Conservation (phyloP, 53 echinoderm and acorn worm genomes). For the Stichopus horrens region DNA sequence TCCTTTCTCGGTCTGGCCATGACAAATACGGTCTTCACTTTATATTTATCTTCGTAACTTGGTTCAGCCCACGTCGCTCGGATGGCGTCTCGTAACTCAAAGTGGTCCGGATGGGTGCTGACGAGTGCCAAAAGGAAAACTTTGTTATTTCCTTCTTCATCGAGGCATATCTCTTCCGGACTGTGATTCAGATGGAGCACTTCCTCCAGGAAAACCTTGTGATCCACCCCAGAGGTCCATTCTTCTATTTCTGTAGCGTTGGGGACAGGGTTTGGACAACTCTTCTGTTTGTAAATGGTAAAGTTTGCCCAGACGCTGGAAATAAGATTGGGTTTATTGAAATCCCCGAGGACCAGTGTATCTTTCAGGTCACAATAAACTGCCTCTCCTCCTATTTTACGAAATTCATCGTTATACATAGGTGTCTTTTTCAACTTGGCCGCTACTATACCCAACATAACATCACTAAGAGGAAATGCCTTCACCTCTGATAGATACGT, state of each 20-base stretch:
- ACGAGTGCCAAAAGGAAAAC: slow-evolving; percentile 73
- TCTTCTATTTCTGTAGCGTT: slow-evolving; percentile 66
- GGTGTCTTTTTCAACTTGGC: slow-evolving; percentile 55
- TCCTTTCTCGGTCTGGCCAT: slow-evolving; percentile 62
- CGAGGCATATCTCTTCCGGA: slow-evolving; percentile 58
- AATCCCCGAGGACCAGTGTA: slow-evolving; percentile 75
- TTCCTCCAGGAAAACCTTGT: slow-evolving; percentile 56
- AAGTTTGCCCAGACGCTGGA: slow-evolving; percentile 68
- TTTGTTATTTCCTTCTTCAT: slow-evolving; percentile 31
- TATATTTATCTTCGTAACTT: slow-evolving; percentile 56
- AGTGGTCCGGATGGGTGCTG: slow-evolving; percentile 72
- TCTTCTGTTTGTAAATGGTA: slow-evolving; percentile 48
- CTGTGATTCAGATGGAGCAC: slow-evolving; percentile 60
- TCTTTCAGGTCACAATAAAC: slow-evolving; percentile 77
- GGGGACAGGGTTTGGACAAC: slow-evolving; percentile 69
- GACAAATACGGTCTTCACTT: slow-evolving; percentile 74
- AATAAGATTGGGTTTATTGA: slow-evolving; percentile 56
- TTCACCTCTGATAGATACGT: slow-evolving; percentile 45
- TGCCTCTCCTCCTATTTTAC: slow-evolving; percentile 75
- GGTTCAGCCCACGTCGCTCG: slow-evolving; percentile 77
- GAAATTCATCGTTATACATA: slow-evolving; percentile 72
- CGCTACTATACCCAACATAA: slow-evolving; percentile 67
- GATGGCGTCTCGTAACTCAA: slow-evolving; percentile 74
- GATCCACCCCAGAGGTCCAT: slow-evolving; percentile 69
- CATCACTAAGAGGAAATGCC: slow-evolving; percentile 70